Evolutionary conservation across 2,797 vertebrate species (phyloP).

Genomic region (Babyrousa celebensis): DNA sequence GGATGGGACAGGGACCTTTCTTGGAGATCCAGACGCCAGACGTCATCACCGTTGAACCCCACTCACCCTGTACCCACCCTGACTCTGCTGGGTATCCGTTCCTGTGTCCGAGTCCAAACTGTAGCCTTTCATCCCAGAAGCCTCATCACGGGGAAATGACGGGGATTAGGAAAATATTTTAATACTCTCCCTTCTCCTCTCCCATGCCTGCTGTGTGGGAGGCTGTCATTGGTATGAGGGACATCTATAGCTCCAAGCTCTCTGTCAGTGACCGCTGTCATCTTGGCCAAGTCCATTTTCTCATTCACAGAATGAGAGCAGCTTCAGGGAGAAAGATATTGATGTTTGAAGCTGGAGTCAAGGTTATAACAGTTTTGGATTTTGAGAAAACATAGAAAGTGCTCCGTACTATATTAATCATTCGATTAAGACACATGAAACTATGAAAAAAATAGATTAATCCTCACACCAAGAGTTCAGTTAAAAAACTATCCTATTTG

Average conservation of each 20-base stretch:
- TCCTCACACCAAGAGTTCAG: background rate
- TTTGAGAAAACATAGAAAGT: slow-evolving; percentile 43
- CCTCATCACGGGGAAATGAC: slow-evolving; percentile 37
- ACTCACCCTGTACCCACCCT: background rate
- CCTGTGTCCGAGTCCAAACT: background rate
- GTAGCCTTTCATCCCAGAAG: slow-evolving; percentile 53
- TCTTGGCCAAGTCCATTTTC: background rate
- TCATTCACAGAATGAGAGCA: background rate
- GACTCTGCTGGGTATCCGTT: background rate
- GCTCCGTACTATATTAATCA: background rate
- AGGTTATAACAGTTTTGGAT: slow-evolving; percentile 35
- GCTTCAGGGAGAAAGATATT: background rate
- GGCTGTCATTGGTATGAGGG: background rate
- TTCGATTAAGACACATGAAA: background rate
- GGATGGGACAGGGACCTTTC: background rate
- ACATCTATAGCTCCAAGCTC: background rate
- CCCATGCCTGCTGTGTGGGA: background rate
- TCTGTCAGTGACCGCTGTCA: background rate
- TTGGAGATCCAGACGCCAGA: background rate
- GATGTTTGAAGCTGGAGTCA: background rate
- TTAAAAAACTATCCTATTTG: background rate
- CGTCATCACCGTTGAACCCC: background rate
- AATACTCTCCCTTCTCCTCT: background rate
- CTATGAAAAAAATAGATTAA: background rate
- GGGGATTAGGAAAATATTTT: slow-evolving; percentile 28